Percentiles rank a stretch among this genome's conserved stretches.
Evolutionary conservation across 2,113 vertebrate genomes (phyloP).

Genomic region (Hystrix cristata): DNA sequence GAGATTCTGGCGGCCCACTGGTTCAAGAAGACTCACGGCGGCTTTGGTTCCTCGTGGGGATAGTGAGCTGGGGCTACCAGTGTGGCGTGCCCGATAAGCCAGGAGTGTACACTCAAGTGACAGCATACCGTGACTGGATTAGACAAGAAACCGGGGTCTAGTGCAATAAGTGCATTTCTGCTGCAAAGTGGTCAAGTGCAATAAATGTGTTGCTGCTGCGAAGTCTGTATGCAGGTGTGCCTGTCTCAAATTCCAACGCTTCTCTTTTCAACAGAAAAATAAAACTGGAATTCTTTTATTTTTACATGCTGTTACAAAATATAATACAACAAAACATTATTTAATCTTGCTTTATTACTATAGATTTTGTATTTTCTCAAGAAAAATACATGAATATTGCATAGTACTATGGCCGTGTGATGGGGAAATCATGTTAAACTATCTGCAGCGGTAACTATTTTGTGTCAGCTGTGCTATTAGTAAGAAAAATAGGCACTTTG

Average conservation of each 20-base stretch:
- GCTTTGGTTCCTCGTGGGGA: constrained; percentile 89
- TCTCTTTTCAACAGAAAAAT: constrained; percentile 21
- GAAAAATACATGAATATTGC: background rate
- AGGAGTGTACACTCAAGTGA: constrained; percentile 89
- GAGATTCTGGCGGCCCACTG: constrained; percentile 95
- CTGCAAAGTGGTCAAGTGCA: constrained; percentile 77
- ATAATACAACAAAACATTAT: background rate
- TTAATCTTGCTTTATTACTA: constrained; percentile 44
- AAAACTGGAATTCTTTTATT: background rate
- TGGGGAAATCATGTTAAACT: background rate
- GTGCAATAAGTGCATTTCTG: background rate
- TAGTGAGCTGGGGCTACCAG: constrained; percentile 91
- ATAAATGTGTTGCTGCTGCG: background rate
- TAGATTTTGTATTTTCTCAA: constrained; percentile 18
- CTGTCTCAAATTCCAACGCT: background rate
- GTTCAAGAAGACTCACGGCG: constrained; percentile 89
- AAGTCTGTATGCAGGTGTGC: constrained; percentile 8
- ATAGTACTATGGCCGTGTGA: background rate
- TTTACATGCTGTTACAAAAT: background rate
- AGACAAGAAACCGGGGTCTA: constrained; percentile 84
- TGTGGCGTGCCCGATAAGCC: constrained; percentile 88
- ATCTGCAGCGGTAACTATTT: background rate
- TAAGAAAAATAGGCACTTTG: background rate
- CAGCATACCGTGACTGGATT: constrained; percentile 89
- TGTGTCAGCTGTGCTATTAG: background rate